Evolutionary conservation across 1,140 invertebrate genomes (phyloP).

Genomic region (Anastrepha obliqua): DNA sequence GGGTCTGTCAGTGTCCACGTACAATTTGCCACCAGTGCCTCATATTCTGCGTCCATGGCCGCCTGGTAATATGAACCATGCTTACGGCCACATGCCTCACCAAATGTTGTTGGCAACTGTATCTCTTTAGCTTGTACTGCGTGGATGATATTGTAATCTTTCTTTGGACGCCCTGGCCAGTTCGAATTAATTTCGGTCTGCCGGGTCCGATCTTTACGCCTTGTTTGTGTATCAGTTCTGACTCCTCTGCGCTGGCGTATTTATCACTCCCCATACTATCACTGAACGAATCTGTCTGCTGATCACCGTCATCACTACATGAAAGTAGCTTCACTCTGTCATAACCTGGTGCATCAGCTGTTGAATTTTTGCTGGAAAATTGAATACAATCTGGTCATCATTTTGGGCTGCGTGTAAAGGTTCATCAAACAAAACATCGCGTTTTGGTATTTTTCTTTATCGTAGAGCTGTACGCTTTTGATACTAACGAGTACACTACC

Average conservation of each 20-base stretch:
- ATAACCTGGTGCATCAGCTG: neutral
- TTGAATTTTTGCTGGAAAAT: neutral
- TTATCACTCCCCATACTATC: neutral
- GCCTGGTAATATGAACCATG: neutral
- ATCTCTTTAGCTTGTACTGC: neutral
- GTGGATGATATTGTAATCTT: neutral
- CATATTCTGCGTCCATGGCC: neutral
- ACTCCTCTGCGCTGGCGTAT: neutral
- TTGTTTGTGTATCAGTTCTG: neutral
- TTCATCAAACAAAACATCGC: neutral
- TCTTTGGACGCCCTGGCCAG: neutral
- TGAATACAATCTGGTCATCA: neutral
- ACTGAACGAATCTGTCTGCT: neutral
- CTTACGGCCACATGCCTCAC: neutral
- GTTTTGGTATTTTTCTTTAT: neutral
- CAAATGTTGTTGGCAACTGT: neutral
- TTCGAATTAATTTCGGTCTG: neutral
- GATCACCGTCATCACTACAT: neutral
- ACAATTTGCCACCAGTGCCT: neutral
- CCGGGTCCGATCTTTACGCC: neutral
- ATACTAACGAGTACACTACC: constrained; percentile 60
- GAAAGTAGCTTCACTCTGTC: too few species aligned
- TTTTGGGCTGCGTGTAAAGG: neutral
- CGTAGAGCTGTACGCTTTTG: constrained; percentile 54
- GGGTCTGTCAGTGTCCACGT: neutral